phyloP scores from a whole-genome alignment of 2,113 vertebrate genomes.

The Cavia porcellus region DNA sequence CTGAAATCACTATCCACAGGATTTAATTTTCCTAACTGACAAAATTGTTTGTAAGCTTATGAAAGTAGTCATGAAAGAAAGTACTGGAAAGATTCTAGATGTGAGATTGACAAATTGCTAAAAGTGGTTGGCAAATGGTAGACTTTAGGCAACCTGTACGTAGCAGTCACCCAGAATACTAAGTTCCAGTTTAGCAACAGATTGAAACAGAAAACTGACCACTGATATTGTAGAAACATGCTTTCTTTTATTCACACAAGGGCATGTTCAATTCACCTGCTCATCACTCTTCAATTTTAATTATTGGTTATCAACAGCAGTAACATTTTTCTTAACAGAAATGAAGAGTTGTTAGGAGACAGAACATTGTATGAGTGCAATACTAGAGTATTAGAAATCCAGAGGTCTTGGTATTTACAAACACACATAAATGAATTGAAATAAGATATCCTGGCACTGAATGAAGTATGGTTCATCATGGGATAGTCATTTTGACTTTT shows the following conservation, averaged over 20 bases:
- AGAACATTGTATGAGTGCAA: neutral
- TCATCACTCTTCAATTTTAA: neutral
- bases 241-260: neutral
- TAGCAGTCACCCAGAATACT: neutral
- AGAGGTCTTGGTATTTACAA: neutral
- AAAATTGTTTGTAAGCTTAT: neutral
- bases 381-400: neutral
- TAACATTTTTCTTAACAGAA: neutral
- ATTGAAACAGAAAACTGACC: neutral
- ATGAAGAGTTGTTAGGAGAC: neutral
- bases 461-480: neutral
- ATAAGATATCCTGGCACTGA: neutral
- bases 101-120: neutral
- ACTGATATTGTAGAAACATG: neutral
- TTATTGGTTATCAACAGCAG: neutral
- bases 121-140: neutral
- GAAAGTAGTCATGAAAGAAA: neutral
- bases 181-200: neutral
- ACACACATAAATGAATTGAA: neutral
- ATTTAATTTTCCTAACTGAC: neutral
- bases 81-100: rapidly evolving
- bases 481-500: neutral
- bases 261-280: neutral
- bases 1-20: neutral
- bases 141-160: neutral